Base-by-base conservation (phyloP, 2,888 invertebrate genomes). In the Hirtodrosophila duncani region DNA sequence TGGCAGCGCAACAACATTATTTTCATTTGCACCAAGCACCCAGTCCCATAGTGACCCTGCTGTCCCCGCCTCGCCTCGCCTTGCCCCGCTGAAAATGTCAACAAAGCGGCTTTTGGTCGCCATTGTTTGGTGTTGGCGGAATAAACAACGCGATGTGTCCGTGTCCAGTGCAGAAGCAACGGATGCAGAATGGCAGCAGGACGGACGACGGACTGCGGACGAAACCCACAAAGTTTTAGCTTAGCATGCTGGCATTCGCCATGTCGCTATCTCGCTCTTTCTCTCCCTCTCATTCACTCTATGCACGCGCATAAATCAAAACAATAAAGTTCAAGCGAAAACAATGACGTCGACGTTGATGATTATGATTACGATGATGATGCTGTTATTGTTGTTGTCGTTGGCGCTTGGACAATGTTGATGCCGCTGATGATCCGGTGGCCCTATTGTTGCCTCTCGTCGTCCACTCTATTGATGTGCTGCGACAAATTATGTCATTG, bases 401-500 rank as follows among this genome's bases (percentile, higher is more conserved):
- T 61, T 55, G 63, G 53, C 31, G 65, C 39, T 58, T 64, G 57
- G 18, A 50, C 39, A 63, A 65, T 37, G 45, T 56, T 20, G 48
- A 24, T 41, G 52, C 44, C 30, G 34, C 17, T 58, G 44, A 50
- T 39, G 38, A 39, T 38, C 24, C 37, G 29, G 16, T 18, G 20
- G 51, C 46, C 50, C 59, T 45, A 61, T 72, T 69, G 69, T 74
- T 61, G 51, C 53, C 24, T 11, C 26, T 11, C 26, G 13, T 20
- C 27, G n/a, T 67, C 68, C 65, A 74, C 50, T 60, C 55, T 52
- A 79, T 75, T 75, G 79, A 75, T 79, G 79, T 64, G 57, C 56
- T 72, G 79, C 79, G 72, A 79, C 79, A 75, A 75, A 75, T 79
- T 75, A 75, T 75, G 75, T 75, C 75, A 75, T 75, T 79, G 79